Percentiles rank a stretch among this genome's conserved stretches.
phyloP scores from a whole-genome alignment of 2,888 invertebrate species.

The Platypus cylindrus region DNA sequence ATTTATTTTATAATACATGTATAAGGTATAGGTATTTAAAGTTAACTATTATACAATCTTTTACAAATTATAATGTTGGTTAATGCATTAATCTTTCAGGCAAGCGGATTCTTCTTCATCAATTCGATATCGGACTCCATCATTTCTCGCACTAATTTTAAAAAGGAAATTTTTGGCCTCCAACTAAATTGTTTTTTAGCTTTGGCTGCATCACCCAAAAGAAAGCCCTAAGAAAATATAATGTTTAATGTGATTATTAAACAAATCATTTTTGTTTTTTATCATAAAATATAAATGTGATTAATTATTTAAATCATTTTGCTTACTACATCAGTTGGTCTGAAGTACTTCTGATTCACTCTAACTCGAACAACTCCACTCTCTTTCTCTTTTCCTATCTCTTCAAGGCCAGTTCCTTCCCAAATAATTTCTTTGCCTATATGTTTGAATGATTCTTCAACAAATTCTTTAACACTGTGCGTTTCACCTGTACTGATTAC shows the following conservation, averaged over 20 bases:
- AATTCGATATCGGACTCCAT: constrained; percentile 79
- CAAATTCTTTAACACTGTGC: constrained; percentile 93
- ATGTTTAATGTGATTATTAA: no score
- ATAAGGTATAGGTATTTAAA: no score
- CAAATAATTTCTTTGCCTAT: constrained; percentile 72
- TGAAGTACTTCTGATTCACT: constrained; percentile 88
- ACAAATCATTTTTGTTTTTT: constrained; percentile 2
- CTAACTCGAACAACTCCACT: constrained; percentile 67
- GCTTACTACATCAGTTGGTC: constrained; percentile 95
- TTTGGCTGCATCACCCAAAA: constrained; percentile 89
- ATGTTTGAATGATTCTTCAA: constrained; percentile 77
- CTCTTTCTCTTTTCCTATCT: constrained; percentile 61
- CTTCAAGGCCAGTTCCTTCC: constrained; percentile 74
- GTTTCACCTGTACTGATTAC: constrained; percentile 94
- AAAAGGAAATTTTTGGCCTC: constrained; percentile 70
- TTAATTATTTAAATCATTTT: no score
- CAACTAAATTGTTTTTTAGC: constrained; percentile 79
- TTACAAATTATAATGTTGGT: no score
- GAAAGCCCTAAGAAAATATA: constrained; percentile 50
- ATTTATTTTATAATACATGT: no score
- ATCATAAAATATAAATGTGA: constrained; percentile 5
- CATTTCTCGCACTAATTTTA: constrained; percentile 87
- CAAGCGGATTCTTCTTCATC: constrained; percentile 84
- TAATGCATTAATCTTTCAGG: no score
- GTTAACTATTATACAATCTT: no score